phyloP scores from a whole-genome alignment of 2,888 invertebrate genomes.

The Oscheius myriophilus region DNA sequence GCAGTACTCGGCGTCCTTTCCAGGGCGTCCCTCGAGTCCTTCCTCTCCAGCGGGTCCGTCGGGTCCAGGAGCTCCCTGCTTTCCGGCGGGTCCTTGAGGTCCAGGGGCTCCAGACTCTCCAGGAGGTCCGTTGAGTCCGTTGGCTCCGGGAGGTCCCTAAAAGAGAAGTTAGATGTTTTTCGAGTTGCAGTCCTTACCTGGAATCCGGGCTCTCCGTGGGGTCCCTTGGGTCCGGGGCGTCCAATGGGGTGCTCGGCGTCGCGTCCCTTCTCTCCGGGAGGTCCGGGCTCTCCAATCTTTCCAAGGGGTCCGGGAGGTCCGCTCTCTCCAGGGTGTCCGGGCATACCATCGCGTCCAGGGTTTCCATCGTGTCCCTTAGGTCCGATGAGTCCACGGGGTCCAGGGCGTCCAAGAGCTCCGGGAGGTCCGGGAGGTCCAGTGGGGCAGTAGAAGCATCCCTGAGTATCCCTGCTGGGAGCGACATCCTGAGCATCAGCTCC shows the following conservation, averaged over 20 bases:
- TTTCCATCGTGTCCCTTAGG: slow-evolving; percentile 64
- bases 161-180: no score
- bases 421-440: slow-evolving; percentile 64
- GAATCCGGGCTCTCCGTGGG: slow-evolving; percentile 63
- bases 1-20: slow-evolving; percentile 68
- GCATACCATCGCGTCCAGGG: slow-evolving; percentile 65
- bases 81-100: slow-evolving; percentile 50
- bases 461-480: slow-evolving; percentile 61
- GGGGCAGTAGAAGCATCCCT: slow-evolving; percentile 69
- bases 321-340: slow-evolving; percentile 63
- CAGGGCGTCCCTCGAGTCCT: slow-evolving; percentile 62
- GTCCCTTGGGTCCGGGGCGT: slow-evolving; percentile 67
- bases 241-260: slow-evolving; percentile 69
- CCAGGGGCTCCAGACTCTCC: slow-evolving; percentile 62
- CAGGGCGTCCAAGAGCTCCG: slow-evolving; percentile 67
- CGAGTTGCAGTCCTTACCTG: slow-evolving; percentile 8
- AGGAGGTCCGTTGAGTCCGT: slow-evolving; percentile 64
- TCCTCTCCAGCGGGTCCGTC: slow-evolving; percentile 54
- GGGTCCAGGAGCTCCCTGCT: slow-evolving; percentile 60
- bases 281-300: slow-evolving; percentile 66
- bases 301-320: slow-evolving; percentile 66
- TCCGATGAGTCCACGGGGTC: slow-evolving; percentile 65
- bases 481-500: slow-evolving; percentile 65
- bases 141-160: slow-evolving; percentile 60
- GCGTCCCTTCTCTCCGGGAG: slow-evolving; percentile 67